A percentile compares a stretch with the other conserved stretches of the same genome.
Conservation (phyloP, 2,797 vertebrate genomes). For the Ctenopoma kingsleyae region DNA sequence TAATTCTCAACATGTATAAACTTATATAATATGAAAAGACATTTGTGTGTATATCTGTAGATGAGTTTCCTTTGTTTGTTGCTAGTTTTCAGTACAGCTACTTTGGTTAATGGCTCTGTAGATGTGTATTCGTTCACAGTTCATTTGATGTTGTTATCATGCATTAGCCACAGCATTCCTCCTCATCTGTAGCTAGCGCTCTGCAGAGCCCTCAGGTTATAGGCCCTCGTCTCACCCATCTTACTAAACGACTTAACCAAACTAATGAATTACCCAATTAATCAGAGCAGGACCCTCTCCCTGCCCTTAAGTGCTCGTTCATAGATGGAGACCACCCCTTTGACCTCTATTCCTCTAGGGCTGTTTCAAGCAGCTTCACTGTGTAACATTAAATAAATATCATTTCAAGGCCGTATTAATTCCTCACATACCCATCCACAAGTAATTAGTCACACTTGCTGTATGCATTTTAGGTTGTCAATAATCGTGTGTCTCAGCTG, state of each 20-base stretch:
- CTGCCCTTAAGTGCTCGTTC: conserved; percentile 86
- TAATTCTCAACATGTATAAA: conserved; percentile 47
- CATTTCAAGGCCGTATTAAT: conserved; percentile 84
- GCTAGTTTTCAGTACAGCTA: conserved; percentile 55
- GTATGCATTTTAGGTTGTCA: conserved; percentile 73
- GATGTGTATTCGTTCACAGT: conserved; percentile 70
- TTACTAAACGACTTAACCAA: conserved; percentile 84
- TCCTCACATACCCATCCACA: conserved; percentile 78
- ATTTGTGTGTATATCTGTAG: conserved; percentile 35
- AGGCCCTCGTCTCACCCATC: conserved; percentile 73
- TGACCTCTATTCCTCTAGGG: conserved; percentile 85
- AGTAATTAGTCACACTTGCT: conserved; percentile 83
- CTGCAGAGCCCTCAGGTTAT: conserved; percentile 76
- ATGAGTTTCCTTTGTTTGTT: conserved; percentile 42
- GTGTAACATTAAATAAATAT: conserved; percentile 87
- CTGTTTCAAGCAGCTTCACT: conserved; percentile 79
- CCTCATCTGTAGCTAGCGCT: conserved; percentile 65
- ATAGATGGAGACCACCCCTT: conserved; percentile 79
- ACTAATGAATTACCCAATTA: conserved; percentile 89
- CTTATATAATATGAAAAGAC: conserved; percentile 35
- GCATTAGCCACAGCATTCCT: conserved; percentile 76
- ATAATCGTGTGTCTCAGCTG: conserved; percentile 49
- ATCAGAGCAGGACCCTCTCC: conserved; percentile 84
- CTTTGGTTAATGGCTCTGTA: conserved; percentile 47
- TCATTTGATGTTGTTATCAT: conserved; percentile 82